Percentiles rank a stretch among this genome's conserved stretches.
These are phyloP conservation scores for Hylaeus anthracinus DNA, from an alignment of 1,140 invertebrate species.

Conservation along the genomic window DNA sequence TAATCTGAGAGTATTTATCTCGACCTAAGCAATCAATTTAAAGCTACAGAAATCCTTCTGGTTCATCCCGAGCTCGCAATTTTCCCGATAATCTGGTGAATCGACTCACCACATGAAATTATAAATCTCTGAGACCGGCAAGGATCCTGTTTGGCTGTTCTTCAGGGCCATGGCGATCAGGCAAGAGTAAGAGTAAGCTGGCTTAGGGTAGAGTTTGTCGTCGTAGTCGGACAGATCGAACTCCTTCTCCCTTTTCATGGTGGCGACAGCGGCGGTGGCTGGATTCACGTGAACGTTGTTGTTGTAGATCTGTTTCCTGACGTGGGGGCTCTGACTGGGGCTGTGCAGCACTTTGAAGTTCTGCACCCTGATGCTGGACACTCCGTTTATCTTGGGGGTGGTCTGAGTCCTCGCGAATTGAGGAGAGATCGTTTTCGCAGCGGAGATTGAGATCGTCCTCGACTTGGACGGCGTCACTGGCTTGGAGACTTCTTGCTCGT, in stretches of 20 bases:
- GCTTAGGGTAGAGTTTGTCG: slow-evolving; percentile 93
- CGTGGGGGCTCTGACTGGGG: slow-evolving; percentile 67
- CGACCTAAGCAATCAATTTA: no score
- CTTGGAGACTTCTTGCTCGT: slow-evolving; percentile 59
- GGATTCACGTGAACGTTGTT: slow-evolving; percentile 78
- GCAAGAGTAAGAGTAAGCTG: slow-evolving; percentile 98
- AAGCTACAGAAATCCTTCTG: no score
- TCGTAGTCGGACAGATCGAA: slow-evolving; percentile 79
- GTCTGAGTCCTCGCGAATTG: slow-evolving; percentile 66
- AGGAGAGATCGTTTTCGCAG: slow-evolving; percentile 70
- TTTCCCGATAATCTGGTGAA: no score
- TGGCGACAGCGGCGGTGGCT: slow-evolving; percentile 52
- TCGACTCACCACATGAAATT: slow-evolving; percentile 97
- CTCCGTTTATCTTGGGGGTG: slow-evolving; percentile 72
- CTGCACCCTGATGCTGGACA: slow-evolving; percentile 79
- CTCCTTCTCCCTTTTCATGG: slow-evolving; percentile 74
- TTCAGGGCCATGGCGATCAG: slow-evolving; percentile 98
- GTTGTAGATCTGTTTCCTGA: slow-evolving; percentile 79
- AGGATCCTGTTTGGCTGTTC: slow-evolving; percentile 95
- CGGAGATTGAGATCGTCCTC: slow-evolving; percentile 66
- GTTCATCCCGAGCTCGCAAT: no score
- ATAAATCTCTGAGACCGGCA: slow-evolving; percentile 99
- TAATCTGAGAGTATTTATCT: no score
- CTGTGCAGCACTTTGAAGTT: slow-evolving; percentile 75
- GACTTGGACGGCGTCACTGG: slow-evolving; percentile 56